Evolutionary conservation across 1,140 invertebrate species (phyloP).

Genomic region (Magallana angulata): DNA sequence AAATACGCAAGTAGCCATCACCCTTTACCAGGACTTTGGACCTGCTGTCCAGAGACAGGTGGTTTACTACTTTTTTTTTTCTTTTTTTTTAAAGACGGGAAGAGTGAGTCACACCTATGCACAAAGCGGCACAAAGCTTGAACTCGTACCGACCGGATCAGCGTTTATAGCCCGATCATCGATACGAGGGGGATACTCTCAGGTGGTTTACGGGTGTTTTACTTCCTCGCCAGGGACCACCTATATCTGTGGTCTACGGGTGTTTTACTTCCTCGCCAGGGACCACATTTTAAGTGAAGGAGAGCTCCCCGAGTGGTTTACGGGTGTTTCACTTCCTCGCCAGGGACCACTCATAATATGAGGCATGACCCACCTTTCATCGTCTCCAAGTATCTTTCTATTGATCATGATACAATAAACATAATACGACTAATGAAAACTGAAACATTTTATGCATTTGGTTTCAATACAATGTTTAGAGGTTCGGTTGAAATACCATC

Average conservation of each 20-base stretch:
- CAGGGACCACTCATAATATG: neutral
- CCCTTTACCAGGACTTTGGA: too few species aligned
- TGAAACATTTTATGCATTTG: neutral
- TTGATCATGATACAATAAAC: neutral
- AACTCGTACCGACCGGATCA: neutral
- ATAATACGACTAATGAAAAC: neutral
- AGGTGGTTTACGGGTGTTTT: slow-evolving; percentile 10
- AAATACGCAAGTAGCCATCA: too few species aligned
- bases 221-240: too few species aligned
- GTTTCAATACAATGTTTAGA: slow-evolving; percentile 36
- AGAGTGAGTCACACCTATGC: neutral
- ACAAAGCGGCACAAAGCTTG: slow-evolving; percentile 6
- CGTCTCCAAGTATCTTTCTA: too few species aligned
- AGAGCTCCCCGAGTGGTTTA: neutral
- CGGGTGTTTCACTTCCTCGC: neutral
- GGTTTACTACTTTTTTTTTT: too few species aligned
- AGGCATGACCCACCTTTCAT: neutral
- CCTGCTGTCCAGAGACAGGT: too few species aligned
- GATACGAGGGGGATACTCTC: neutral
- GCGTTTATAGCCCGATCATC: slow-evolving; percentile 34
- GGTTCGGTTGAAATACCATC: slow-evolving; percentile 42
- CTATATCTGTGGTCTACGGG: too few species aligned
- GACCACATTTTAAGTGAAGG: too few species aligned
- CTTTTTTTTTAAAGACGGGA: too few species aligned
- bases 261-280: neutral